phyloP scores from a whole-genome alignment of 2,888 invertebrate genomes.

The Zootermopsis nevadensis region DNA sequence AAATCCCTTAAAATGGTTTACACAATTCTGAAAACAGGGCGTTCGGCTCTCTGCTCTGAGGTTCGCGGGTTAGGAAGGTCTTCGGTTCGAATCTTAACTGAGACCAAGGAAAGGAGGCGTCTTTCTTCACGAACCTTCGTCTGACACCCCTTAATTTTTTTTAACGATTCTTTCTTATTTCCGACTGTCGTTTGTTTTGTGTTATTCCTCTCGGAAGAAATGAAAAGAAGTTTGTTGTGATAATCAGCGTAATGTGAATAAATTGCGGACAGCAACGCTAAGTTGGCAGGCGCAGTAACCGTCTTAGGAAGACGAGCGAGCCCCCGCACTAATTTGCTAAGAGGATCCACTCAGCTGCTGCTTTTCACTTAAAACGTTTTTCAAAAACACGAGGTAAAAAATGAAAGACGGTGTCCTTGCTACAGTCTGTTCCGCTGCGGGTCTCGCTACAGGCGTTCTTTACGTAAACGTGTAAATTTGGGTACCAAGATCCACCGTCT shows the following conservation, averaged over 20 bases:
- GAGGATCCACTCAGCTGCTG: too few relatives aligned
- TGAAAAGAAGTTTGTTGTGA: constrained; percentile 20
- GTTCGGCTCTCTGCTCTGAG: too few relatives aligned
- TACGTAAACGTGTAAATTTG: too few relatives aligned
- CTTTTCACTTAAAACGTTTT: constrained; percentile 42
- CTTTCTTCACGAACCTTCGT: not conserved
- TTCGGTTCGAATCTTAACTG: too few relatives aligned
- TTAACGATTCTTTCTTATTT: constrained; percentile 5
- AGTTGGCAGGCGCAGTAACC: constrained; percentile 42
- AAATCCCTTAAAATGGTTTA: constrained; percentile 55
- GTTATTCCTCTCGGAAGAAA: constrained; percentile 7
- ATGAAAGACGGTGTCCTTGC: constrained; percentile 17
- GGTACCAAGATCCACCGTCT: too few relatives aligned
- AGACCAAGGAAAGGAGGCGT: not conserved
- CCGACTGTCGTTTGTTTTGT: constrained; percentile 12
- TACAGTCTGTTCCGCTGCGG: constrained; percentile 21
- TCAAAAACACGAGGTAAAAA: constrained; percentile 16
- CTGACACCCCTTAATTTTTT: not conserved
- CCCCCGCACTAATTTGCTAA: constrained; percentile 49
- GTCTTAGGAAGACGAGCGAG: constrained; percentile 42
- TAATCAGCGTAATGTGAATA: constrained; percentile 39
- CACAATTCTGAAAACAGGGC: constrained; percentile 52
- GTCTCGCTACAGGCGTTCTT: not conserved
- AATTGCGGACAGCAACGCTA: constrained; percentile 31
- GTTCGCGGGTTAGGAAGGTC: too few relatives aligned